These are phyloP conservation scores for Sympetrum striolatum DNA, from an alignment of 2,888 invertebrate species.

Conservation along the genomic window DNA sequence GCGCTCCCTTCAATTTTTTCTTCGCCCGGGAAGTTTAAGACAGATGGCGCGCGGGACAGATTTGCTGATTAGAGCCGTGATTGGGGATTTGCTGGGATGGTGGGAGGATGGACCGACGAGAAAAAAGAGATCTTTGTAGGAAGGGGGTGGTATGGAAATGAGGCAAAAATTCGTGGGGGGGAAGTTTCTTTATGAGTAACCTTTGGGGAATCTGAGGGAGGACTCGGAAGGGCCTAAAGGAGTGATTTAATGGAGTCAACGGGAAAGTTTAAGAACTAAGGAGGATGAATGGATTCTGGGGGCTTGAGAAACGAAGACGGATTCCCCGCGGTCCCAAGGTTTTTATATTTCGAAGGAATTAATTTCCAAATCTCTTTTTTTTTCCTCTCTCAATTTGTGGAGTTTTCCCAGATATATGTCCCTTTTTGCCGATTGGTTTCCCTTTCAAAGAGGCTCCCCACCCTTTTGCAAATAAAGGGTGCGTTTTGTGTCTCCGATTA, in stretches of 20 bases:
- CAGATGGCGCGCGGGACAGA: background rate
- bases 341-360: background rate
- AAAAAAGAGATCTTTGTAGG: background rate
- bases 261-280: slow-evolving; percentile 13
- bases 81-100: background rate
- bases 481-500: no score
- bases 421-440: background rate
- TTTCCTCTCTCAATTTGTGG: background rate
- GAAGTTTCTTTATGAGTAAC: background rate
- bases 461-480: no score
- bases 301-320: background rate
- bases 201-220: background rate
- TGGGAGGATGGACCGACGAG: background rate
- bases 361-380: background rate
- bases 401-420: background rate
- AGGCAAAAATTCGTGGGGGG: background rate
- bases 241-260: background rate
- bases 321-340: background rate
- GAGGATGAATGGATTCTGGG: background rate
- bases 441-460: no score
- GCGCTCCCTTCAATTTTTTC: background rate
- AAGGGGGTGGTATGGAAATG: background rate
- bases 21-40: background rate
- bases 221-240: background rate
- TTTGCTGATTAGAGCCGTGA: background rate